Evolutionary conservation across 2,888 invertebrate species (phyloP).

Genomic region (Drosophila paranaensis): DNA sequence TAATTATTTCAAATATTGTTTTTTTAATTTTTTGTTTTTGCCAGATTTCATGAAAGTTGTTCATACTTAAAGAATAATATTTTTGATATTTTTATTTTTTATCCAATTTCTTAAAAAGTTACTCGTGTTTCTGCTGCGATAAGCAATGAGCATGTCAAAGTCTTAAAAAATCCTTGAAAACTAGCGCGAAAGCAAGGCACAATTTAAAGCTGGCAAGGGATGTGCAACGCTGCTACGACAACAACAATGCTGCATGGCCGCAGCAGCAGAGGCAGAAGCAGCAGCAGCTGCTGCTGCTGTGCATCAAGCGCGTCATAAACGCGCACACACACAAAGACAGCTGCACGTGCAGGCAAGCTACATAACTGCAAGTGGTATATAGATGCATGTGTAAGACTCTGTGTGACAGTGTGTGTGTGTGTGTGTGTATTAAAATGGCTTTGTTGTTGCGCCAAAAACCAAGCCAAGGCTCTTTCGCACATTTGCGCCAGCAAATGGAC

Average conservation of each 20-base stretch:
- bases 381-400: background rate
- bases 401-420: constrained; percentile 14
- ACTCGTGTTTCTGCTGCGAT: background rate
- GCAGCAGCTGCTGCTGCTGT: constrained; percentile 41
- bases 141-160: constrained; percentile 4
- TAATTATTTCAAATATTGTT: too few species aligned
- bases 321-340: constrained; percentile 10
- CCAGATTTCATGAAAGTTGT: background rate
- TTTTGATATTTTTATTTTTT: too few species aligned
- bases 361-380: constrained; percentile 21
- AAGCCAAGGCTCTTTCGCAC: constrained; percentile 79
- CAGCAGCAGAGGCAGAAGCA: background rate
- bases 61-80: too few species aligned
- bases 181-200: constrained; percentile 19
- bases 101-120: background rate
- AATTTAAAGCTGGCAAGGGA: constrained; percentile 43
- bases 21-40: too few species aligned
- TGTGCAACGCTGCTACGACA: constrained; percentile 28
- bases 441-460: constrained; percentile 77
- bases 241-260: constrained; percentile 29
- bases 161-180: constrained; percentile 36
- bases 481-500: constrained; percentile 67
- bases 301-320: constrained; percentile 71
- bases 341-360: constrained; percentile 15
- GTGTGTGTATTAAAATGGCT: constrained; percentile 47